Evolutionary conservation across 2,113 vertebrate genomes (phyloP), one percentile per base, ranked within the genome.

Genomic region (Fulmarus glacialis): DNA sequence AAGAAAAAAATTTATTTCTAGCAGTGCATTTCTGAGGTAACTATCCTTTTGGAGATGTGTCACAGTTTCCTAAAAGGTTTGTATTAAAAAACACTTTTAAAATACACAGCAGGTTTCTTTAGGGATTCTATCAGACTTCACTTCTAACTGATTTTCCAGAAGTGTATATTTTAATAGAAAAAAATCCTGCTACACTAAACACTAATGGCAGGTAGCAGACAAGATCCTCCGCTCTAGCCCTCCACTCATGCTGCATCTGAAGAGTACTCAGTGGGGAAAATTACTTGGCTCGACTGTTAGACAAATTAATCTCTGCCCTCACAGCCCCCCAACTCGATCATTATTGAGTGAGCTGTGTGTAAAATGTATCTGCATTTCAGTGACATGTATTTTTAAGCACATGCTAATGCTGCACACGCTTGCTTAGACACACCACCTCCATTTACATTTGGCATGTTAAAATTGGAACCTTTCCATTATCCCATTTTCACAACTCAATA

Each of bases 1-100:
- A 95, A 91, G 77, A 74, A 93, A 92, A 92, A 53, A 87, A 82
- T 85, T 91, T 87, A 72, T 94, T 92, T 80, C 83, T 89, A 91
- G 56, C 40, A 50, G 70, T 64, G 53, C 15, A 58, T n/a, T 82
- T 94, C 70, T 75, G 56, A 94, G 89, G 43, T 58, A 84, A 21
- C 66, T 68, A 21, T 72, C 29, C 21, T 89, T 84, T 87, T 53
- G 52, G 87, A 95, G 81, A 91, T 42, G 34, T 43, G 43, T n/a
- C 62, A 89, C 6, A 8, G 73, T 42, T 91, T 91, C 83, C 87
- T 87, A 68, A 92, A 87, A 77, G 70, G 34, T 68, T 87, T 79
- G 22, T 68, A 82, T 86, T 87, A 48, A 87, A 91, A 87, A 90
- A 11, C 52, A 71, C 87, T 89, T 84, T 52, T 52, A 91, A 95